phyloP scores from a whole-genome alignment of 2,888 invertebrate species.

The Thumatha senex region DNA sequence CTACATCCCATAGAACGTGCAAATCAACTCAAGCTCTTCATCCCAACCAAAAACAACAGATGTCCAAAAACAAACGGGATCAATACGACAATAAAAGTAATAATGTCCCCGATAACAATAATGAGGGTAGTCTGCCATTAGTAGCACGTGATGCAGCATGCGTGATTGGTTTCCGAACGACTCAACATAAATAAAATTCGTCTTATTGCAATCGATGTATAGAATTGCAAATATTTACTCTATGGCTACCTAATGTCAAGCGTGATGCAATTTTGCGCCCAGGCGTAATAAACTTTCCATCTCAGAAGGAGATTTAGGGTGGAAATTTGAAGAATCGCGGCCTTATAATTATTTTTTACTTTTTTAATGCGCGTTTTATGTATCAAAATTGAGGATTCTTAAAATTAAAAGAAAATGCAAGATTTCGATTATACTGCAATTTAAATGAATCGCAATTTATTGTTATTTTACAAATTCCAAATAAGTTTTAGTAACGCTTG shows the following conservation, averaged over 20 bases:
- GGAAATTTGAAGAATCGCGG: too few species aligned
- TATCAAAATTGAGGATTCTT: too few species aligned
- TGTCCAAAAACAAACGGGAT: constrained; percentile 17
- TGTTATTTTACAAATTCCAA: too few species aligned
- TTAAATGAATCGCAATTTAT: too few species aligned
- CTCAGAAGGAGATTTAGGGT: too few species aligned
- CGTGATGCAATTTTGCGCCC: not conserved
- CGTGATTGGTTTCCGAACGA: constrained; percentile 55
- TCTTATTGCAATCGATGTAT: constrained; percentile 44
- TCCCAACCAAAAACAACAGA: constrained; percentile 1
- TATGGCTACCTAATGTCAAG: constrained; percentile 6
- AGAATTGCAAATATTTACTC: constrained; percentile 30
- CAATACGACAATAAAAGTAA: constrained; percentile 37
- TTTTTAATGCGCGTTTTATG: too few species aligned
- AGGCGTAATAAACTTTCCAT: not conserved
- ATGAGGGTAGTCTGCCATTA: constrained; percentile 56
- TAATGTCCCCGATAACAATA: constrained; percentile 36
- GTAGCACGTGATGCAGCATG: constrained; percentile 68
- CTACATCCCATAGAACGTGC: not conserved
- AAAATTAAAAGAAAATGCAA: too few species aligned
- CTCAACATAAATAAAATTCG: constrained; percentile 30
- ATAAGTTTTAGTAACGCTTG: too few species aligned
- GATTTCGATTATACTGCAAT: too few species aligned
- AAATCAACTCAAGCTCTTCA: too few species aligned
- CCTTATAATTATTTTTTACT: too few species aligned